phyloP scores from a whole-genome alignment of 2,113 vertebrate species.

The Corythornis cristatus region DNA sequence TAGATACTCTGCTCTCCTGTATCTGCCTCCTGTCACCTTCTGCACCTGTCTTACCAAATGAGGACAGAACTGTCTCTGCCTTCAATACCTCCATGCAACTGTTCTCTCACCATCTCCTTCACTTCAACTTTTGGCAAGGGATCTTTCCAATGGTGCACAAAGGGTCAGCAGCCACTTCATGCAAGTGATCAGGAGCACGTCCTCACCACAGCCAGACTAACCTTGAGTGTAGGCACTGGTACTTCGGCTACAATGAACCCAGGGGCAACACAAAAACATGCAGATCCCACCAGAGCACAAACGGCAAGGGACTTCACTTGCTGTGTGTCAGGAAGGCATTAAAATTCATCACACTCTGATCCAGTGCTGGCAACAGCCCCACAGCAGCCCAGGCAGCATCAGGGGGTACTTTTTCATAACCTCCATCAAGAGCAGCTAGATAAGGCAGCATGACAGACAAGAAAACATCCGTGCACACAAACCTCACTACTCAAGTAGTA shows the following conservation, averaged over 20 bases:
- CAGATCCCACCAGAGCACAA: not conserved
- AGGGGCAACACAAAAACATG: not conserved
- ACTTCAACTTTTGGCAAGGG: not conserved
- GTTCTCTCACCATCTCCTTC: not conserved
- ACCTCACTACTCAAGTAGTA: not conserved
- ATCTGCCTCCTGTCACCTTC: not conserved
- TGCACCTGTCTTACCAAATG: not conserved
- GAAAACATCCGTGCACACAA: not conserved
- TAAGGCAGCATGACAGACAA: not conserved
- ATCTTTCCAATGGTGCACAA: not conserved
- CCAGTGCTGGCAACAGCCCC: not conserved
- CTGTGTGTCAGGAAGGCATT: not conserved
- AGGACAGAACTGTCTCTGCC: not conserved
- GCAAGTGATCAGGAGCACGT: not conserved
- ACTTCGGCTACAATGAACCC: not conserved
- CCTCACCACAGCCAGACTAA: not conserved
- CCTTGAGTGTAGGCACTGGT: accelerated
- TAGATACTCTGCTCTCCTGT: not conserved
- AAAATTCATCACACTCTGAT: not conserved
- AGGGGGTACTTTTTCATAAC: not conserved
- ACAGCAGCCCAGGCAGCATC: not conserved
- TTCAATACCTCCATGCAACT: not conserved
- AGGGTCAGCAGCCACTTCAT: not conserved
- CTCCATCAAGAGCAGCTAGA: not conserved
- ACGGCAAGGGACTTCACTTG: not conserved